Base-by-base conservation (phyloP, 2,113 vertebrate genomes). In the Neogale vison region DNA sequence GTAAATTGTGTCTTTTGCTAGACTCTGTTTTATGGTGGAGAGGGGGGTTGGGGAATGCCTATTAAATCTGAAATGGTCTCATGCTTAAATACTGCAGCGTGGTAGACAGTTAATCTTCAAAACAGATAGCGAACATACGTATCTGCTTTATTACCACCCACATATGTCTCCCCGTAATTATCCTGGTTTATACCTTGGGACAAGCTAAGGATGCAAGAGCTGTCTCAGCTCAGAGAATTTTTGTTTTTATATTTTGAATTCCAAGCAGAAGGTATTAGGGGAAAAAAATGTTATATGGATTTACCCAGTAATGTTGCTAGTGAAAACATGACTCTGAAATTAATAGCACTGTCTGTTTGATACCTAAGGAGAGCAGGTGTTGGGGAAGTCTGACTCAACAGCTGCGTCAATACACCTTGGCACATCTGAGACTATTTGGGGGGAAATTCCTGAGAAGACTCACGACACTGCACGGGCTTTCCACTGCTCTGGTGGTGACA, bases 71-170 rank as follows among this genome's bases (percentile, higher is more conserved):
- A 98, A 98, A 97, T 92, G 14, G 50, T 91, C 88, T 97, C 92
- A 92, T 39, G 52, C 88, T 97, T 97, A 91, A 93, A 98, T 98
- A 98, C 96, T 8, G 55, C 93, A 90, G 18, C 88, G 93, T 97
- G 98, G 96, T 96, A 98, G 97, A 87, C 79, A 95, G 79, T 98
- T 98, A 97, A 98, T 98, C 92, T 98, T 98, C 98, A 97, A 96
- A 98, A 85, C 88, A 97, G 94, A 92, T 63, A 96, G 92, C 89
- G 92, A 98, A 95, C 42, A 52, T 83, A 97, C 81, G 9, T 96
- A 97, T 97, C 97, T 71, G 76, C 95, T 98, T 98, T 97, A 98
- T 71, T 98, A 65, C 86, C 34, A 21, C 96, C 34, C 15, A 47
- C 96, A 95, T 98, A 97, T 98, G 98, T 97, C 96, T 98, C 93